Base-by-base conservation (phyloP, 2,797 vertebrate genomes). In the Protonibea diacanthus region DNA sequence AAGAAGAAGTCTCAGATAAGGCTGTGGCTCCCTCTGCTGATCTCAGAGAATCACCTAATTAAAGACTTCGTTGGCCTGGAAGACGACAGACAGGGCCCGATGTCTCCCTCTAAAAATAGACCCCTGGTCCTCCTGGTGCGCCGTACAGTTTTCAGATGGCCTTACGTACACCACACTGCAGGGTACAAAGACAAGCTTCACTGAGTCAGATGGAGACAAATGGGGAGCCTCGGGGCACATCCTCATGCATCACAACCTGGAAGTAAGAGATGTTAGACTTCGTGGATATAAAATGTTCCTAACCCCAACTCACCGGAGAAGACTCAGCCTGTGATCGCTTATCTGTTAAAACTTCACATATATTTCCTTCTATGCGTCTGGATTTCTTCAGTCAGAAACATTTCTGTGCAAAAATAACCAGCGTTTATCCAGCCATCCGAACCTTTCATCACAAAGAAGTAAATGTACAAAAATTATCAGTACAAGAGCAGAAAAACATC, bases 1-100 rank as follows among this genome's bases (percentile, higher is more conserved):
- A 72, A 88, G 84, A 86, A 91, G 42, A 88, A 60, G 80, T 80
- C 82, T 85, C 47, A 83, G 87, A 88, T 86, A 85, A 89, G 88
- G 80, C 70, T 86, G 82, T 86, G 81, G 91, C 92, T 90, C 91
- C 90, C 93, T 92, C 90, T 94, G 85, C 88, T 92, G 92, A 90
- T 84, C 76, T 87, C 42, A 63, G 47, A 77, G 72, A 80, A 84
- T 78, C 45, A 49, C 76, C 85, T 92, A 91, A 90, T 93, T 91
- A 84, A 91, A 76, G 75, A 17, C 48, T 67, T 79, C 65, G 12
- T 25, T 49, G 60, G 79, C 78, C 85, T 60, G 61, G 55, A 53
- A 83, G 80, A 78, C 71, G 66, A 74, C 67, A 69, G 55, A 71
- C 45, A 58, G 63, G 45, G 62, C 45, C 59, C 45, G 62, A 79